Evolutionary conservation across 2,888 invertebrate species (phyloP).

Genomic region (Athalia circularis): DNA sequence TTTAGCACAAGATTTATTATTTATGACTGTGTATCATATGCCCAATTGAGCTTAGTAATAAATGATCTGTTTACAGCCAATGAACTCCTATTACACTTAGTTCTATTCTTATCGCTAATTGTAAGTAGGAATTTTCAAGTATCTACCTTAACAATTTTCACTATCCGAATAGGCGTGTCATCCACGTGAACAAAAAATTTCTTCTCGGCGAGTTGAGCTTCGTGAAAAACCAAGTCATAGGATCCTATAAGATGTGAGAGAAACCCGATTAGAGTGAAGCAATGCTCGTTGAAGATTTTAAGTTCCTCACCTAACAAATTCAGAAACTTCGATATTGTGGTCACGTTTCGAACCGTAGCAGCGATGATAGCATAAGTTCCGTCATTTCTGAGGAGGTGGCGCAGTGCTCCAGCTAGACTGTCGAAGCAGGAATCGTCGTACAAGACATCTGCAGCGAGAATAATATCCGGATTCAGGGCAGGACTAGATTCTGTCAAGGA

Average conservation of each 20-base stretch:
- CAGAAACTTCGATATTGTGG: constrained; percentile 79
- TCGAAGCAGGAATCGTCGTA: constrained; percentile 78
- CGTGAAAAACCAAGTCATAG: constrained; percentile 29
- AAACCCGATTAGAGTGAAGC: neutral
- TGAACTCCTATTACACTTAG: neutral
- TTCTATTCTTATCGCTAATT: neutral
- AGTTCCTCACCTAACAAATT: constrained; percentile 74
- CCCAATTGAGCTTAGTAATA: constrained; percentile 37
- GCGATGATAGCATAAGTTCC: constrained; percentile 75
- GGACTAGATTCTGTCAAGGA: constrained; percentile 56
- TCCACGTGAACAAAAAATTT: constrained; percentile 58
- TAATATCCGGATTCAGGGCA: constrained; percentile 71
- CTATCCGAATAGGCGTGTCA: constrained; percentile 63
- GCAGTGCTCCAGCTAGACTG: constrained; percentile 74
- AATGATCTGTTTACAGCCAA: constrained; percentile 32
- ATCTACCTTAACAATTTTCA: constrained; percentile 58
- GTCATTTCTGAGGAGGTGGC: constrained; percentile 69
- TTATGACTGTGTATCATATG: constrained; percentile 43
- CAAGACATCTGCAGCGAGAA: constrained; percentile 79
- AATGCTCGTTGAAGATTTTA: neutral
- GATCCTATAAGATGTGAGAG: neutral
- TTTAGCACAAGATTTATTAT: constrained; percentile 39
- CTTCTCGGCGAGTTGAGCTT: constrained; percentile 46
- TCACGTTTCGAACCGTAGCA: constrained; percentile 80
- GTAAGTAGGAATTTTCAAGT: neutral